Evolutionary conservation across 2,888 invertebrate species (phyloP).

Genomic region (Lydus trimaculatus): DNA sequence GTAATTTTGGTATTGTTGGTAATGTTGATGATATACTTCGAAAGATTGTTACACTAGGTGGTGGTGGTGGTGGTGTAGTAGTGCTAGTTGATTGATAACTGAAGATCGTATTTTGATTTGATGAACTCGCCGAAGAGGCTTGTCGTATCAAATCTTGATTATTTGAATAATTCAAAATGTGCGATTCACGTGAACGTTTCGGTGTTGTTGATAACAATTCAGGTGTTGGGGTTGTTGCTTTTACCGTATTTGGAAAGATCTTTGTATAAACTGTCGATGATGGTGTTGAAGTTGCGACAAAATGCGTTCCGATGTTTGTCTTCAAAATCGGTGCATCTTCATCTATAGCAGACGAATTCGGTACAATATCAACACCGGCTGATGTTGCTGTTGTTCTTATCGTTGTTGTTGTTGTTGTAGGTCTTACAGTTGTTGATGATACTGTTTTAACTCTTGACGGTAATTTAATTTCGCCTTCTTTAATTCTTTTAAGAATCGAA

Average conservation of each 20-base stretch:
- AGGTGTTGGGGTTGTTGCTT: constrained; percentile 41
- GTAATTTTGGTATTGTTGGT: constrained; percentile 28
- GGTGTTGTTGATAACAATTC: constrained; percentile 14
- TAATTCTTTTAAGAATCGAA: constrained; percentile 80
- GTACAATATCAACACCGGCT: constrained; percentile 47
- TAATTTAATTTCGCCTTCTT: constrained; percentile 81
- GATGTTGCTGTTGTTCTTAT: constrained; percentile 33
- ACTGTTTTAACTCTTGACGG: constrained; percentile 65
- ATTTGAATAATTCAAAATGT: constrained; percentile 41
- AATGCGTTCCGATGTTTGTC: constrained; percentile 49
- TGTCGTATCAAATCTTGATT: constrained; percentile 49
- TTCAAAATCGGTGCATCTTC: constrained; percentile 45
- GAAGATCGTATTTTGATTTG: constrained; percentile 50
- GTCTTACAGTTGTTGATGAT: constrained; percentile 36
- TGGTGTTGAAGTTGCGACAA: constrained; percentile 51
- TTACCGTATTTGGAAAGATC: constrained; percentile 57
- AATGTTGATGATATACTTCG: constrained; percentile 39
- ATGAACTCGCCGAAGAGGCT: constrained; percentile 47
- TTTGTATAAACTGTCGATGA: constrained; percentile 58
- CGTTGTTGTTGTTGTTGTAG: constrained; percentile 34
- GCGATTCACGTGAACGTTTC: constrained; percentile 37
- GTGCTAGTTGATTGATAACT: constrained; percentile 33
- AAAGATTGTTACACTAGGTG: constrained; percentile 38
- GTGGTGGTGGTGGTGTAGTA: constrained; percentile 28
- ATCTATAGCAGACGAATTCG: constrained; percentile 53